A percentile compares a stretch with the other conserved stretches of the same genome.
Evolutionary conservation across 2,888 invertebrate species (phyloP).

Genomic region (Altica lythri): DNA sequence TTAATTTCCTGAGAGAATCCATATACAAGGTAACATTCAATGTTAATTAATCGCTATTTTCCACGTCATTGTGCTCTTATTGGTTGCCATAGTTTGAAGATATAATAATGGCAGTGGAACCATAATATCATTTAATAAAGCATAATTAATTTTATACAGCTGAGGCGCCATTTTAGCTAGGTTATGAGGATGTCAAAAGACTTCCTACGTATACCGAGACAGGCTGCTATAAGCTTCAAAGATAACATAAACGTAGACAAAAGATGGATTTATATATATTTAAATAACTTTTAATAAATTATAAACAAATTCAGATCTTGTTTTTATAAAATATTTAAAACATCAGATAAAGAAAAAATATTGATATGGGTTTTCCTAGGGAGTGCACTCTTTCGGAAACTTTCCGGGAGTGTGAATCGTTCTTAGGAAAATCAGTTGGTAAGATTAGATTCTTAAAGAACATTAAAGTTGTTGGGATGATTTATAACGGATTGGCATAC

Average conservation of each 20-base stretch:
- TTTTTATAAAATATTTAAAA: too few relatives aligned
- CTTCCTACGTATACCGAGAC: conserved; percentile 7
- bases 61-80: conserved; percentile 20
- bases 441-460: too few relatives aligned
- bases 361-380: too few relatives aligned
- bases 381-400: too few relatives aligned
- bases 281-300: too few relatives aligned
- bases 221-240: neutral
- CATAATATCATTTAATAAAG: conserved; percentile 27
- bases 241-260: neutral
- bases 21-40: conserved; percentile 8
- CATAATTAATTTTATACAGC: conserved; percentile 26
- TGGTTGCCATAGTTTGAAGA: conserved; percentile 18
- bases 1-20: conserved; percentile 2
- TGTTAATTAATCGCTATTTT: conserved; percentile 21
- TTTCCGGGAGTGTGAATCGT: too few relatives aligned
- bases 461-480: too few relatives aligned
- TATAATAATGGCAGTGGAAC: conserved; percentile 16
- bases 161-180: conserved; percentile 5
- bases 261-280: too few relatives aligned
- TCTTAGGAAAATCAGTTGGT: too few relatives aligned
- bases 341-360: too few relatives aligned
- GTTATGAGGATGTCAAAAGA: conserved; percentile 15
- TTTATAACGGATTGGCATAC: too few relatives aligned
- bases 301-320: too few relatives aligned